phyloP scores from a whole-genome alignment of 2,797 vertebrate genomes.

The Karalla daura region DNA sequence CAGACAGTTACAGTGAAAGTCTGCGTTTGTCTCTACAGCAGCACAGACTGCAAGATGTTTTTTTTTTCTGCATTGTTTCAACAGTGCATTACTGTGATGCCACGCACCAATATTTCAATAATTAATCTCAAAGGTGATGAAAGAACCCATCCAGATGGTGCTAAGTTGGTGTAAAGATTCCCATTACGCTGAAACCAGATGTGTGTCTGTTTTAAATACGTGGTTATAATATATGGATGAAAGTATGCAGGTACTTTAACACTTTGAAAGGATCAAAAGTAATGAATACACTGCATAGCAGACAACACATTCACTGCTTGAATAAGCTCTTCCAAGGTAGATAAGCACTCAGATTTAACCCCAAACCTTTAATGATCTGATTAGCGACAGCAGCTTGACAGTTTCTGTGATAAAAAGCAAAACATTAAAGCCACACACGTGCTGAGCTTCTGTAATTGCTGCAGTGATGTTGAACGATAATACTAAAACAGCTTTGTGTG shows the following conservation, averaged over 20 bases:
- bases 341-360: conserved; percentile 41
- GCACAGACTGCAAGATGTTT: not conserved
- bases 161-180: not conserved
- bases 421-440: conserved; percentile 44
- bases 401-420: conserved; percentile 30
- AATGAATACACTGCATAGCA: not conserved
- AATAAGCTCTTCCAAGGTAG: conserved; percentile 15
- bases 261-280: not conserved
- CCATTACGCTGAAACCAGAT: not conserved
- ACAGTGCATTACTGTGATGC: not conserved
- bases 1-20: no score
- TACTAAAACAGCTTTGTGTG: conserved; percentile 39
- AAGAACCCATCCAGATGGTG: not conserved
- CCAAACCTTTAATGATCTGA: conserved; percentile 37
- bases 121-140: conserved; percentile 5
- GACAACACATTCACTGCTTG: not conserved
- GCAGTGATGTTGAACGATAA: conserved; percentile 49
- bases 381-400: conserved; percentile 36
- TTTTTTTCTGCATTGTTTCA: no score
- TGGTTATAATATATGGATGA: not conserved
- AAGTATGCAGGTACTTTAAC: not conserved
- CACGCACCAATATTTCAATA: conserved; percentile 1
- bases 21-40: no score
- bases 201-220: conserved; percentile 2
- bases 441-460: conserved; percentile 46